These are phyloP conservation scores for Emesis castigata DNA, from an alignment of 2,888 invertebrate species.

Conservation along the genomic window DNA sequence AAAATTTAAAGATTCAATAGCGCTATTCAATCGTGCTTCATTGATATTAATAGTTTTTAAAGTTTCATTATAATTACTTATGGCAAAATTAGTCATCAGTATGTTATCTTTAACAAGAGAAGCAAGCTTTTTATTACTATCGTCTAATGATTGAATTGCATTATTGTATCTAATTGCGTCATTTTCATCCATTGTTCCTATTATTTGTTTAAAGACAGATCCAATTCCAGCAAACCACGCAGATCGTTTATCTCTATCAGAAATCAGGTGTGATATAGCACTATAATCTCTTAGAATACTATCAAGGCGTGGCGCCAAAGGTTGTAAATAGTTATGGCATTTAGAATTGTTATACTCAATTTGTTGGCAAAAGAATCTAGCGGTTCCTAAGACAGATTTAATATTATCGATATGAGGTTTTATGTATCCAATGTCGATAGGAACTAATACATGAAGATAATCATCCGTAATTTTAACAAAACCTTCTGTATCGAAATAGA, in stretches of 20 bases:
- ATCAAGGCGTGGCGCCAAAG: constrained; percentile 6
- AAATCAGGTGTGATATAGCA: constrained; percentile 28
- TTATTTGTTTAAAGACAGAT: constrained; percentile 64
- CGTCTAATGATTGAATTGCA: constrained; percentile 55
- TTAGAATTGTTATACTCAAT: constrained; percentile 16
- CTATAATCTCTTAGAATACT: constrained; percentile 25
- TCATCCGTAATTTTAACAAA: constrained; percentile 46
- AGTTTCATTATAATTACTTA: no score
- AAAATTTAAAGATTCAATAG: no score
- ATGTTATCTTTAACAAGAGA: not conserved
- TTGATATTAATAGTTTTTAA: no score
- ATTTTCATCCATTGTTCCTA: constrained; percentile 67
- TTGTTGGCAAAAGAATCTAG: constrained; percentile 37
- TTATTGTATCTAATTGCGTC: constrained; percentile 66
- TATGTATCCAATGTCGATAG: constrained; percentile 56
- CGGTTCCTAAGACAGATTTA: constrained; percentile 39
- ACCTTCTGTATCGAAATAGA: constrained; percentile 62
- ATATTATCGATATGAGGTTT: constrained; percentile 57
- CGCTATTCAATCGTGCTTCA: no score
- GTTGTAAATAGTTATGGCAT: constrained; percentile 24
- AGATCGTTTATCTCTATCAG: constrained; percentile 38
- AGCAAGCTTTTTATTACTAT: constrained; percentile 35
- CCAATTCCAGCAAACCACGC: constrained; percentile 63
- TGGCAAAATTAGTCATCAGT: no score
- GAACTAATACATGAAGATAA: constrained; percentile 45